A percentile compares a stretch with the other conserved stretches of the same genome.
phyloP scores from a whole-genome alignment of 2,888 invertebrate genomes.

The Andrena bicolor region DNA sequence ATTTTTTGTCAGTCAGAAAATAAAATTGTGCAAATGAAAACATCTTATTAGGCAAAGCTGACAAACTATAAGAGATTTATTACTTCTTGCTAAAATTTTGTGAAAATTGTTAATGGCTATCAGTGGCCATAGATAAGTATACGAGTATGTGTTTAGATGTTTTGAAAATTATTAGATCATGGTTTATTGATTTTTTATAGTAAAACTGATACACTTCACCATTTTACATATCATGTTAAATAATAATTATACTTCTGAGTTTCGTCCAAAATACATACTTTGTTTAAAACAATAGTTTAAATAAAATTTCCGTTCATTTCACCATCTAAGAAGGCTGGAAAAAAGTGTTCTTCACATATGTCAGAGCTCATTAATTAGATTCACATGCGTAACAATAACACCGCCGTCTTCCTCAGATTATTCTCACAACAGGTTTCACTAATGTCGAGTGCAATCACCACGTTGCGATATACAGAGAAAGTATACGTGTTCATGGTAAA shows the following conservation, averaged over 20 bases:
- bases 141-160: no score
- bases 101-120: no score
- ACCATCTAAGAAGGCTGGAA: not conserved
- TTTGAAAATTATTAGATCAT: not conserved
- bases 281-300: not conserved
- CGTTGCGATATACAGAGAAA: slow-evolving; percentile 70
- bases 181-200: no score
- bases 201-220: no score
- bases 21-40: no score
- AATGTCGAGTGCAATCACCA: slow-evolving; percentile 61
- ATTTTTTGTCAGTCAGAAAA: no score
- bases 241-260: not conserved
- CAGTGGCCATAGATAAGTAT: no score
- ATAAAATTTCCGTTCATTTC: not conserved
- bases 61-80: no score
- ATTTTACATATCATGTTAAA: not conserved
- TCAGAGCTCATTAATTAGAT: slow-evolving; percentile 42
- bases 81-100: no score
- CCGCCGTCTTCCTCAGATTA: slow-evolving; percentile 27
- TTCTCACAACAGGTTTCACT: slow-evolving; percentile 68
- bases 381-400: slow-evolving; percentile 39
- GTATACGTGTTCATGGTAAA: slow-evolving; percentile 51
- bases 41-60: no score
- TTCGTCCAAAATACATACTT: not conserved
- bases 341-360: slow-evolving; percentile 25